A percentile compares a stretch with the other conserved stretches of the same genome.
Conservation (phyloP, 2,113 vertebrate genomes). For the Potamarius usumacintae region DNA sequence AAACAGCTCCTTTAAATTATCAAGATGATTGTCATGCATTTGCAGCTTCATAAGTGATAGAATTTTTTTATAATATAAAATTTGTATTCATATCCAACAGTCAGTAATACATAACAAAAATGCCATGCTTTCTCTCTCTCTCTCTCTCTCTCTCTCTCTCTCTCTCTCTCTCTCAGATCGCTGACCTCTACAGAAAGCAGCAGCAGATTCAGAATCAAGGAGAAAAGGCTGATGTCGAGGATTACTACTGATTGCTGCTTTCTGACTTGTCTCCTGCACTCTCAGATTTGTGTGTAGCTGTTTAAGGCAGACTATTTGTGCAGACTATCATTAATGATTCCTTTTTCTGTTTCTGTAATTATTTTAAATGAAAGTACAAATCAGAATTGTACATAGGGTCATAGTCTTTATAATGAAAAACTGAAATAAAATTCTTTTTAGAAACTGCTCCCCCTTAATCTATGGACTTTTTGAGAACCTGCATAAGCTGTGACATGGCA, state of each 20-base stretch:
- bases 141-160: slow-evolving; percentile 8
- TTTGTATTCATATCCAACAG: neutral
- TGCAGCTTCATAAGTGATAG: neutral
- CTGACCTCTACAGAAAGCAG: slow-evolving; percentile 83
- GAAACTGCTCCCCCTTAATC: neutral
- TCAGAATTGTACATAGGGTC: slow-evolving; percentile 40
- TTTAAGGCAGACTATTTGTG: neutral
- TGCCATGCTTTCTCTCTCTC: neutral
- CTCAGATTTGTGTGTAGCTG: neutral
- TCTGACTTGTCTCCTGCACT: neutral
- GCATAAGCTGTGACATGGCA: neutral
- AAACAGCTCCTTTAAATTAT: neutral
- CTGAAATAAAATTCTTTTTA: slow-evolving; percentile 45
- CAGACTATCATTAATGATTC: neutral
- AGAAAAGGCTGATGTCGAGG: slow-evolving; percentile 74
- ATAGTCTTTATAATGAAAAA: slow-evolving; percentile 19
- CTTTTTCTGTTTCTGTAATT: slow-evolving; percentile 21
- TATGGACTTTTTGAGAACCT: neutral
- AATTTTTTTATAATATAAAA: neutral
- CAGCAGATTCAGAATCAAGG: slow-evolving; percentile 90
- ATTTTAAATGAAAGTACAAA: slow-evolving; percentile 30
- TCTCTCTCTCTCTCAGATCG: slow-evolving; percentile 73
- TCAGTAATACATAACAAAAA: neutral
- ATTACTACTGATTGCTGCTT: slow-evolving; percentile 75
- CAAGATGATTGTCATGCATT: neutral